These are phyloP conservation scores for Coregonus ussuriensis DNA, from an alignment of 2,797 vertebrate genomes.

Conservation along the genomic window DNA sequence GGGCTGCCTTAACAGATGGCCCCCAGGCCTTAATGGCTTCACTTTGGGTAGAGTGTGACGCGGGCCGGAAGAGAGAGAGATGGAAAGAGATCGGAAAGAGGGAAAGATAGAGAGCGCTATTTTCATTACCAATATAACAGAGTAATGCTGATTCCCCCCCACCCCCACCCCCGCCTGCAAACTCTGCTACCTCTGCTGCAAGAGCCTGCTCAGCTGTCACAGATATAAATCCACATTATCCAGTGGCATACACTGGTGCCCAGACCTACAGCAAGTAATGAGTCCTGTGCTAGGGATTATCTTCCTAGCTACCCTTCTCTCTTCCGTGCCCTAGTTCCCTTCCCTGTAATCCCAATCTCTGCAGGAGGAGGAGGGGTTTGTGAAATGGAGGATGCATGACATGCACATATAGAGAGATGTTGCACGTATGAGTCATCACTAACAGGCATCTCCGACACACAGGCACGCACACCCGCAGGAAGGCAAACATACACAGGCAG, in stretches of 20 bases:
- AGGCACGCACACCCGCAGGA: background rate
- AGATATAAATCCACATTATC: conserved; percentile 43
- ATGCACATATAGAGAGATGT: conserved; percentile 4
- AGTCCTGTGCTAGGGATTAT: conserved; percentile 31
- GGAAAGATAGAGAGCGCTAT: background rate
- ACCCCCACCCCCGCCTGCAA: too few relatives aligned
- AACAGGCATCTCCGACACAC: background rate
- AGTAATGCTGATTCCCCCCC: background rate
- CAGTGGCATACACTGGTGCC: conserved; percentile 39
- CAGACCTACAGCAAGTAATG: conserved; percentile 27
- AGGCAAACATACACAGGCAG: too few relatives aligned
- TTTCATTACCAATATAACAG: conserved; percentile 11
- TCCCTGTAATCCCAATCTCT: background rate
- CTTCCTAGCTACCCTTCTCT: conserved; percentile 12
- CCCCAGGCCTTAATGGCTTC: background rate
- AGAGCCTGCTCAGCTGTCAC: conserved; percentile 31
- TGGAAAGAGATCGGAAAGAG: background rate
- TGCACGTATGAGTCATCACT: conserved; percentile 7
- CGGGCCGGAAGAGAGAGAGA: background rate
- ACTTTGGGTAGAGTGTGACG: background rate
- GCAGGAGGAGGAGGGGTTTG: conserved; percentile 6
- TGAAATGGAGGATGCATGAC: conserved; percentile 10
- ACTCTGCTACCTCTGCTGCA: conserved; percentile 10
- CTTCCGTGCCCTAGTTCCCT: conserved; percentile 10
- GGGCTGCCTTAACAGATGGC: background rate